These are phyloP conservation scores for Otis tarda DNA, from an alignment of 2,113 vertebrate species.

Conservation along the genomic window DNA sequence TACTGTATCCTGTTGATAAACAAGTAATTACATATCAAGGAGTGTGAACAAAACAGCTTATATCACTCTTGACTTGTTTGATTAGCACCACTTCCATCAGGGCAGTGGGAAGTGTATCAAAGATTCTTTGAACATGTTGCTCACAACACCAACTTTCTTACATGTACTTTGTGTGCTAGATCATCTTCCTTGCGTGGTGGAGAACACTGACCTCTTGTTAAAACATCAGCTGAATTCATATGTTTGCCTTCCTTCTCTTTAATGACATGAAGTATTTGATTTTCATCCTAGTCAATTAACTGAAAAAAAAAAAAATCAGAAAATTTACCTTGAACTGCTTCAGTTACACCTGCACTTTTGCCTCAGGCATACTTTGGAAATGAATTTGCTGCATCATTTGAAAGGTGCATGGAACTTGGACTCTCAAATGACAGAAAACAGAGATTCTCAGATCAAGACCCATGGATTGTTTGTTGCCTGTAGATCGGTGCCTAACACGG, in stretches of 20 bases:
- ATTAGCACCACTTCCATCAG: not conserved
- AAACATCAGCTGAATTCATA: not conserved
- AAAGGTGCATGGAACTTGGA: not conserved
- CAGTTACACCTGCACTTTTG: not conserved
- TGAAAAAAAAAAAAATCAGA: not conserved
- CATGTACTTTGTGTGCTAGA: not conserved
- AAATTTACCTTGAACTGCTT: not conserved
- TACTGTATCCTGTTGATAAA: not conserved
- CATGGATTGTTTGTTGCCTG: not conserved
- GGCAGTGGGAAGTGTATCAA: not conserved
- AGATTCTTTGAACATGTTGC: not conserved
- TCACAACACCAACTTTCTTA: not conserved
- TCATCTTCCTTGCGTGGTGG: accelerated
- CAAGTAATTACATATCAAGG: not conserved
- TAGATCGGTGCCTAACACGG: not conserved
- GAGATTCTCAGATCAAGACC: not conserved
- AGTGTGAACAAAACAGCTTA: not conserved
- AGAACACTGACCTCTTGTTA: not conserved
- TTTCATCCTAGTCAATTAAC: not conserved
- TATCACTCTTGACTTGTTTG: not conserved
- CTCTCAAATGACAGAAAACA: not conserved
- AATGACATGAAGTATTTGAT: not conserved
- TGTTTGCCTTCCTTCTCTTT: not conserved
- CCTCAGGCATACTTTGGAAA: not conserved
- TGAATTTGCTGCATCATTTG: not conserved